Conservation (phyloP, 2,888 invertebrate genomes). For the Cheilosia variabilis region DNA sequence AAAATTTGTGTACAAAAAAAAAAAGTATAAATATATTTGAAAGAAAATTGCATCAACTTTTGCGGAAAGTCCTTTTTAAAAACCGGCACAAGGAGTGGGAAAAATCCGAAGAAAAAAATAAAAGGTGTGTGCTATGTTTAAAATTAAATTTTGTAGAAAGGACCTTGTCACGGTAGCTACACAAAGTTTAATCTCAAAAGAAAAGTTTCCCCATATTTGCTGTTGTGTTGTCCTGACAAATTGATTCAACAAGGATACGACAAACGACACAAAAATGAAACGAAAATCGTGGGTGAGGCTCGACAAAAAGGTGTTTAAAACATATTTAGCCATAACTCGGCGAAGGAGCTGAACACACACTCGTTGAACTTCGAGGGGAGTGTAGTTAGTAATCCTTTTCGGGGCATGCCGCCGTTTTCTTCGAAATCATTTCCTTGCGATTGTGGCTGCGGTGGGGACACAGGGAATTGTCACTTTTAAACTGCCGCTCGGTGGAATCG, state of each 20-base stretch:
- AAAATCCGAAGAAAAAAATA: conserved; percentile 16
- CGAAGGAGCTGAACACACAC: conserved; percentile 4
- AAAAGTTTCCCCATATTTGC: conserved; percentile 35
- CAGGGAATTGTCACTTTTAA: conserved; percentile 42
- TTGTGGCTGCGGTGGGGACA: neutral
- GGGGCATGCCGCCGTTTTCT: conserved; percentile 36
- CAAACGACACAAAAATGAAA: conserved; percentile 5
- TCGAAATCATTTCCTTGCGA: conserved; percentile 34
- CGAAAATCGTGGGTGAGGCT: neutral
- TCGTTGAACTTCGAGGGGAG: neutral
- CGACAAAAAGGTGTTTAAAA: conserved; percentile 34
- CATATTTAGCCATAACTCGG: conserved; percentile 32
- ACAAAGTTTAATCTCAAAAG: conserved; percentile 40
- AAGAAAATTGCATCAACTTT: conserved; percentile 55
- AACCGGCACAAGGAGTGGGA: conserved; percentile 28
- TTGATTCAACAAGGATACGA: conserved; percentile 63
- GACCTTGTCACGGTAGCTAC: conserved; percentile 37
- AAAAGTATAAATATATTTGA: conserved; percentile 2
- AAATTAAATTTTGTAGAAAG: conserved; percentile 13
- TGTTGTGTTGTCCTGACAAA: conserved; percentile 42
- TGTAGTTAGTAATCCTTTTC: conserved; percentile 35
- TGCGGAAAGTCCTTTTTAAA: conserved; percentile 49
- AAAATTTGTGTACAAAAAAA: neutral
- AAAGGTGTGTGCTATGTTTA: conserved; percentile 50
- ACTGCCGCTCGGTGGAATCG: conserved; percentile 57